Conservation (phyloP, 2,113 vertebrate genomes). For the Petrocephalus zakoni region DNA sequence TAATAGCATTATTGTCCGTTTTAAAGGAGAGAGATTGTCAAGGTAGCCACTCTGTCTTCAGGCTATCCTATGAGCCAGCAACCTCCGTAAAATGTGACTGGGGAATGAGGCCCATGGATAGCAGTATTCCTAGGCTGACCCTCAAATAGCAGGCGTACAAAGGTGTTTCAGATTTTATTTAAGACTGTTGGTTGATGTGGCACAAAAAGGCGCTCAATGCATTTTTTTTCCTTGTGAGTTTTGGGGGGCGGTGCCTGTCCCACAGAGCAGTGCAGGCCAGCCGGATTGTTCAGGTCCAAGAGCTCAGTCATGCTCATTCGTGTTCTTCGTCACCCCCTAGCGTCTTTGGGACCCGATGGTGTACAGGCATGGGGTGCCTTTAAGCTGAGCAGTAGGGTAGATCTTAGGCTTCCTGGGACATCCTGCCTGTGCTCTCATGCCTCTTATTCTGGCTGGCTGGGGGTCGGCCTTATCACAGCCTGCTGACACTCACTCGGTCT, state of each 20-base stretch:
- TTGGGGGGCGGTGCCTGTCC: background rate
- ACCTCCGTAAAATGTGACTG: background rate
- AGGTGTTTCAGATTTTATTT: background rate
- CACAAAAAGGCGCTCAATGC: background rate
- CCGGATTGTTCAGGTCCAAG: no score
- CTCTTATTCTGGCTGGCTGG: background rate
- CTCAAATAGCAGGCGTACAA: background rate
- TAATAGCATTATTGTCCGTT: background rate
- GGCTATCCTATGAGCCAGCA: background rate
- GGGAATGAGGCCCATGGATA: background rate
- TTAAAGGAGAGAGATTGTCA: background rate
- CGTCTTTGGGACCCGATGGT: background rate
- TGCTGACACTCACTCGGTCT: background rate
- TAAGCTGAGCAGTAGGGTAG: background rate
- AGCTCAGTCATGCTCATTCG: no score
- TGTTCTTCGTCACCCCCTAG: no score
- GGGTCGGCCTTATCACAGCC: background rate
- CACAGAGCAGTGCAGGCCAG: background rate
- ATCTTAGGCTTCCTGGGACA: background rate
- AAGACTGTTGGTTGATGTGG: background rate
- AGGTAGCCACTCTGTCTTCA: background rate
- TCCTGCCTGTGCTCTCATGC: background rate
- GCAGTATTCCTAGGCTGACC: background rate
- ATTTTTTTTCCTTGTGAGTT: conserved; percentile 5
- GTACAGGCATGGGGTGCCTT: background rate